Percentiles rank a stretch among this genome's conserved stretches.
These are phyloP conservation scores for Gadus macrocephalus DNA, from an alignment of 2,113 vertebrate species.

Conservation along the genomic window DNA sequence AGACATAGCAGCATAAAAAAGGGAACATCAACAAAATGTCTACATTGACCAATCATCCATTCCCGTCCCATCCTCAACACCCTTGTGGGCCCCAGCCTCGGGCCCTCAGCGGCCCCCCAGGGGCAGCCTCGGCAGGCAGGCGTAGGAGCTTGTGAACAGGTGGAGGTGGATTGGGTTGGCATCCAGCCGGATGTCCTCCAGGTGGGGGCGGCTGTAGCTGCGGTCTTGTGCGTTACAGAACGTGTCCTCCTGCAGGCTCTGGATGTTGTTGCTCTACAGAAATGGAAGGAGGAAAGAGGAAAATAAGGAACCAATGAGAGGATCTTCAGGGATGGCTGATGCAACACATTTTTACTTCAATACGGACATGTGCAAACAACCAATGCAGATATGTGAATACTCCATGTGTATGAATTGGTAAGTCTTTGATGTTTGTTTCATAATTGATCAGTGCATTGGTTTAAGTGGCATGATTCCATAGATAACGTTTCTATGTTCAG, in stretches of 20 bases:
- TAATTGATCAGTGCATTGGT: no score
- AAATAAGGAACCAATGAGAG: neutral
- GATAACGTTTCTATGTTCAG: no score
- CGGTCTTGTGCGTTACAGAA: slow-evolving; percentile 72
- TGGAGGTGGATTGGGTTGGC: slow-evolving; percentile 79
- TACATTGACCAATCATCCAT: no score
- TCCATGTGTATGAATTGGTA: no score
- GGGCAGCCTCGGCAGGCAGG: slow-evolving; percentile 80
- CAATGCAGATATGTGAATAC: no score
- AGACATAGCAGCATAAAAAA: no score
- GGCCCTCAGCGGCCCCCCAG: slow-evolving; percentile 58
- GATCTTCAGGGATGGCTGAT: neutral
- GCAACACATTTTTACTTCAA: no score
- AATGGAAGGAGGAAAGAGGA: neutral
- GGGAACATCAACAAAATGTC: no score
- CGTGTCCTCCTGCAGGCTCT: slow-evolving; percentile 65
- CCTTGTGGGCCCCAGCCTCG: neutral
- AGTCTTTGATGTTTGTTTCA: no score
- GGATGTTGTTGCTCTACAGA: slow-evolving; percentile 78
- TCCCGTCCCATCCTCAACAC: no score
- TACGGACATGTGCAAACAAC: no score
- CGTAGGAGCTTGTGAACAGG: slow-evolving; percentile 69
- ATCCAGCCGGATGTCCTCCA: slow-evolving; percentile 81
- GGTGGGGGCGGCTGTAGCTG: slow-evolving; percentile 55
- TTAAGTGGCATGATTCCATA: no score